These are phyloP conservation scores for Melanogrammus aeglefinus DNA, from an alignment of 2,797 vertebrate species.

Conservation along the genomic window DNA sequence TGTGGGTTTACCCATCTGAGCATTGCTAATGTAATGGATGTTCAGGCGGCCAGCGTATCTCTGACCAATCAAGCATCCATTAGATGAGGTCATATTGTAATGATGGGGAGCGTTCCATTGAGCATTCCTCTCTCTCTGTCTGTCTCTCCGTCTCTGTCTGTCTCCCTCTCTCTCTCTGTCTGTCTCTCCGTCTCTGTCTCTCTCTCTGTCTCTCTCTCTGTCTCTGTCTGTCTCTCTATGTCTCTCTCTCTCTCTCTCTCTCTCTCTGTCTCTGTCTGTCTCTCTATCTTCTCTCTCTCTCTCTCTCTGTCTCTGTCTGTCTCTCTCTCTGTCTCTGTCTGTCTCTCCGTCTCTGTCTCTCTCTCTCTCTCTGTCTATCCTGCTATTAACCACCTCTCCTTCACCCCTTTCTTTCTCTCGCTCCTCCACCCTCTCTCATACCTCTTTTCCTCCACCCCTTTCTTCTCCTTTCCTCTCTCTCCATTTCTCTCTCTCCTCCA, in stretches of 20 bases:
- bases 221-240: too few species aligned
- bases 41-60: not conserved
- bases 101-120: slow-evolving; percentile 53
- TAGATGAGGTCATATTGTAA: slow-evolving; percentile 39
- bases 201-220: too few species aligned
- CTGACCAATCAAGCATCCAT: slow-evolving; percentile 14
- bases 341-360: too few species aligned
- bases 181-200: slow-evolving; percentile 28
- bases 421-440: too few species aligned
- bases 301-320: not conserved
- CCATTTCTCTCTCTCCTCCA: too few species aligned
- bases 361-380: slow-evolving; percentile 15
- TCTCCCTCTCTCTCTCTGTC: too few species aligned
- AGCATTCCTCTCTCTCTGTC: slow-evolving; percentile 40
- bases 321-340: not conserved
- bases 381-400: slow-evolving; percentile 17
- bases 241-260: too few species aligned
- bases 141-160: not conserved
- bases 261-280: not conserved
- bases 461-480: slow-evolving; percentile 3
- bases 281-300: slow-evolving; percentile 12
- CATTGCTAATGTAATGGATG: slow-evolving; percentile 39
- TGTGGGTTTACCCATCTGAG: slow-evolving; percentile 36
- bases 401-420: slow-evolving; percentile 35
- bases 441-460: not conserved